These are phyloP conservation scores for Peribatodes rhomboidaria DNA, from an alignment of 2,888 invertebrate genomes.

Conservation along the genomic window DNA sequence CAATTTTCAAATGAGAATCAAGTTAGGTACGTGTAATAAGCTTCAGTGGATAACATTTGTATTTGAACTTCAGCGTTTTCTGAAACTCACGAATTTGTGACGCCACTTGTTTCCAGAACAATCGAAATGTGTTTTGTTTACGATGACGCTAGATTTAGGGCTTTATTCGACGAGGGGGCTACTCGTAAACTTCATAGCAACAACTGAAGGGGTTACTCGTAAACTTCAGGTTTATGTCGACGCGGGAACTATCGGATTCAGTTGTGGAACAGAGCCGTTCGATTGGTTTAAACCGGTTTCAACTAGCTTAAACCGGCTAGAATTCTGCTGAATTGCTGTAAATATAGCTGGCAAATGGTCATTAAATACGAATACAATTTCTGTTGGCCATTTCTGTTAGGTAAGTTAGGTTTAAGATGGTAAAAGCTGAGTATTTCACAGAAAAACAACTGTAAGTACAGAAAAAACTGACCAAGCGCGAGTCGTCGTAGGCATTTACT, in stretches of 20 bases:
- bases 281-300: slow-evolving; percentile 34
- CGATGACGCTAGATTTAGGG: slow-evolving; percentile 23
- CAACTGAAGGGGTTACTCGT: slow-evolving; percentile 35
- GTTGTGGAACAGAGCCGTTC: slow-evolving; percentile 32
- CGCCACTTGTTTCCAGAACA: slow-evolving; percentile 5
- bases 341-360: slow-evolving; percentile 25
- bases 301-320: slow-evolving; percentile 21
- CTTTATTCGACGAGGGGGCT: slow-evolving; percentile 15
- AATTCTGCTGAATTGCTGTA: slow-evolving; percentile 27
- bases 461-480: too few species aligned
- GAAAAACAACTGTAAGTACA: too few species aligned
- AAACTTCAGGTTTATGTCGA: slow-evolving; percentile 46
- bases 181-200: slow-evolving; percentile 37
- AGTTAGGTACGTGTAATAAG: too few species aligned
- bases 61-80: too few species aligned
- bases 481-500: too few species aligned
- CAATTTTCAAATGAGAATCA: too few species aligned
- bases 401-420: background rate
- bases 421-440: too few species aligned
- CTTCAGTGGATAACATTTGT: too few species aligned
- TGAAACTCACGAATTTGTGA: too few species aligned
- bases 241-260: slow-evolving; percentile 33
- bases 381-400: slow-evolving; percentile 6
- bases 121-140: slow-evolving; percentile 3
- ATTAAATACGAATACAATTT: slow-evolving; percentile 6